phyloP scores from a whole-genome alignment of 2,113 vertebrate genomes.

The Trichomycterus rosablanca region DNA sequence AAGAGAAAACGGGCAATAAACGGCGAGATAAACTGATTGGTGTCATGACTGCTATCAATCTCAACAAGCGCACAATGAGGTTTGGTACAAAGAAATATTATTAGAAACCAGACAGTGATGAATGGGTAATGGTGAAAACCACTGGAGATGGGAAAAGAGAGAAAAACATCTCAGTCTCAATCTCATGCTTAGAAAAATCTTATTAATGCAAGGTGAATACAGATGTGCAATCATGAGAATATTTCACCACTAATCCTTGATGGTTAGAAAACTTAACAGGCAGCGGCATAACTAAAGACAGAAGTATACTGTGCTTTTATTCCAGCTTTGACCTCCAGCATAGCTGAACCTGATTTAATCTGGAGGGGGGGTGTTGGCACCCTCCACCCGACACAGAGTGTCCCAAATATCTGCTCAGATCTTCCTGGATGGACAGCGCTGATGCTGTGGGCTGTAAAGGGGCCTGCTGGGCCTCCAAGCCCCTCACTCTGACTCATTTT shows the following conservation, averaged over 20 bases:
- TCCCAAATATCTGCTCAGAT: slow-evolving; percentile 56
- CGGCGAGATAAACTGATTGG: slow-evolving; percentile 77
- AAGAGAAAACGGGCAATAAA: slow-evolving; percentile 77
- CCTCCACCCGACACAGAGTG: slow-evolving; percentile 34
- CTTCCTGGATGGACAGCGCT: slow-evolving; percentile 47
- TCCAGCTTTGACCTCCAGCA: slow-evolving; percentile 1
- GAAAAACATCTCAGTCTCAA: slow-evolving; percentile 29
- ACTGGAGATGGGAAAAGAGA: slow-evolving; percentile 12
- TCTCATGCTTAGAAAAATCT: slow-evolving; percentile 6
- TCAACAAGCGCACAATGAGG: slow-evolving; percentile 74
- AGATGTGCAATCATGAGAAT: not conserved
- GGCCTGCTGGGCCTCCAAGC: slow-evolving; percentile 50
- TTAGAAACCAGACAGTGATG: slow-evolving; percentile 81
- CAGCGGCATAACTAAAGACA: not conserved
- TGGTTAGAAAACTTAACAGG: too few relatives aligned
- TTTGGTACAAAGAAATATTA: slow-evolving; percentile 77
- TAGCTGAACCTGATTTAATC: slow-evolving; percentile 41
- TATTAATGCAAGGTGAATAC: not conserved
- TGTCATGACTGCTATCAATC: slow-evolving; percentile 78
- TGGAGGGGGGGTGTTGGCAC: too few relatives aligned
- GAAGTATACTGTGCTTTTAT: not conserved
- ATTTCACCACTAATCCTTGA: slow-evolving; percentile 15
- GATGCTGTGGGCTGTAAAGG: slow-evolving; percentile 43
- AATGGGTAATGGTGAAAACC: slow-evolving; percentile 52
- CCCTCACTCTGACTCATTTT: slow-evolving; percentile 50